These are phyloP conservation scores for Anabas testudineus DNA, from an alignment of 2,797 vertebrate genomes.

Conservation along the genomic window DNA sequence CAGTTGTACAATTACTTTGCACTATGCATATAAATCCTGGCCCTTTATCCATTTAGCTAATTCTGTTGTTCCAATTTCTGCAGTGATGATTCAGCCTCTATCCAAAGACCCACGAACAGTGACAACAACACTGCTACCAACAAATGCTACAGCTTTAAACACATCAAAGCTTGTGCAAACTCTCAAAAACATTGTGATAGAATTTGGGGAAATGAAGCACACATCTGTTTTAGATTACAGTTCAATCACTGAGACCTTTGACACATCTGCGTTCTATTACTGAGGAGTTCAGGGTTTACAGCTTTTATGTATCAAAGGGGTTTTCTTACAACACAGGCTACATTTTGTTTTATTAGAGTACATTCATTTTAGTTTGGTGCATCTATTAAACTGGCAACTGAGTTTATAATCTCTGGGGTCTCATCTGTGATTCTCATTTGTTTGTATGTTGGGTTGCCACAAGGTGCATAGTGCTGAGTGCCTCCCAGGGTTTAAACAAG, in stretches of 20 bases:
- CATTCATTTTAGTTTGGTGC: too few relatives aligned
- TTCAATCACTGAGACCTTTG: slow-evolving; percentile 9
- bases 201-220: slow-evolving; percentile 11
- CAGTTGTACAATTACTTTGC: too few relatives aligned
- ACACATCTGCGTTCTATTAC: slow-evolving; percentile 50
- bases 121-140: slow-evolving; percentile 7
- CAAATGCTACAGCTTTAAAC: not conserved
- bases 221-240: slow-evolving; percentile 44
- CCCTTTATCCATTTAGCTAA: not conserved
- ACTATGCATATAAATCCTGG: not conserved
- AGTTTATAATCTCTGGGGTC: too few relatives aligned
- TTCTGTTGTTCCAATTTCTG: not conserved
- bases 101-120: not conserved
- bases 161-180: slow-evolving; percentile 27
- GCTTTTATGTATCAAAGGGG: slow-evolving; percentile 6
- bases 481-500: too few relatives aligned
- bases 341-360: not conserved
- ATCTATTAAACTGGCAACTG: too few relatives aligned
- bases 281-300: not conserved
- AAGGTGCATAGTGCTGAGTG: too few relatives aligned
- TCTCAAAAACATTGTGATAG: slow-evolving; percentile 33
- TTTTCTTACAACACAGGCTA: slow-evolving; percentile 2
- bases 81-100: not conserved
- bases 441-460: too few relatives aligned
- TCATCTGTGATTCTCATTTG: too few relatives aligned